Evolutionary conservation across 1,140 invertebrate genomes (phyloP).

Genomic region (Drosophila kanapiae): DNA sequence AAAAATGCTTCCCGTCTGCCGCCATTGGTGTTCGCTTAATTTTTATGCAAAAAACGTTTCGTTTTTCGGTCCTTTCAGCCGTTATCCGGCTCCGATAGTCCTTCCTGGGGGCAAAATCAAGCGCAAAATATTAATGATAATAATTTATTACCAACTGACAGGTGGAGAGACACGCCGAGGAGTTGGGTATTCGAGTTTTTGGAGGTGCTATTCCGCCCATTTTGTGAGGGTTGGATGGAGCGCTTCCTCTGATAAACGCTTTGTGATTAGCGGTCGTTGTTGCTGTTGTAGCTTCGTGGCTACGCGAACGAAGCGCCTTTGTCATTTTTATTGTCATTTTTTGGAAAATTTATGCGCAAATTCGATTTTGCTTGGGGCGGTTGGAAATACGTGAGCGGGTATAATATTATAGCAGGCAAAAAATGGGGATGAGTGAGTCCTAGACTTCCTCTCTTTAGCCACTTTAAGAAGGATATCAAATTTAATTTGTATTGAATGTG

Average conservation of each 20-base stretch:
- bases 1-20: conserved; percentile 6
- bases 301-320: conserved; percentile 33
- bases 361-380: conserved; percentile 46
- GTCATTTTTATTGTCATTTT: conserved; percentile 72
- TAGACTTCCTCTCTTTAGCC: background rate
- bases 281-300: conserved; percentile 36
- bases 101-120: conserved; percentile 62
- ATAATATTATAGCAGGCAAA: conserved; percentile 27
- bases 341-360: conserved; percentile 70
- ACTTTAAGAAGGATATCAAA: conserved; percentile 14
- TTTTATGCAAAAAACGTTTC: conserved; percentile 73
- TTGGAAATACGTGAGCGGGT: conserved; percentile 41
- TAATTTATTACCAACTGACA: conserved; percentile 76
- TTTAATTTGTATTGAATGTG: conserved; percentile 11
- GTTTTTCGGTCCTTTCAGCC: conserved; percentile 35
- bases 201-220: conserved; percentile 30
- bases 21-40: conserved; percentile 44
- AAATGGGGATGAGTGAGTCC: background rate
- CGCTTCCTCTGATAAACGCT: conserved; percentile 62
- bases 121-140: conserved; percentile 79
- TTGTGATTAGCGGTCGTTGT: conserved; percentile 69
- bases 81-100: conserved; percentile 17
- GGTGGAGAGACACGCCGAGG: conserved; percentile 40
- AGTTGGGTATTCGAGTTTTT: background rate
- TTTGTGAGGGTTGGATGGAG: background rate